Percentiles rank a stretch among this genome's conserved stretches.
Conservation (phyloP, 2,113 vertebrate species). For the Mus pahari region DNA sequence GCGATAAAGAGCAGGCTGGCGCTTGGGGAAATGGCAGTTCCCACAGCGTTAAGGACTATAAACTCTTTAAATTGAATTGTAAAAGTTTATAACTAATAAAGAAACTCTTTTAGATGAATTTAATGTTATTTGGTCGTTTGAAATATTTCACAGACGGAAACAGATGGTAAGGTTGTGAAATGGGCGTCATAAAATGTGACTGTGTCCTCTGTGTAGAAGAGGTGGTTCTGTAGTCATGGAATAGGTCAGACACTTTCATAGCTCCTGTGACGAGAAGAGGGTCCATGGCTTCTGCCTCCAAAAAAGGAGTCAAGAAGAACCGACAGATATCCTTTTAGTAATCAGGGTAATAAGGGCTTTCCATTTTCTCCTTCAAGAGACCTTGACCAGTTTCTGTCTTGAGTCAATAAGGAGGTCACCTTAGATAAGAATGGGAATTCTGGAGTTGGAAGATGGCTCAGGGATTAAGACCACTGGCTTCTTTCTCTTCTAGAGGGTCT, state of each 20-base stretch:
- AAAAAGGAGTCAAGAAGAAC: background rate
- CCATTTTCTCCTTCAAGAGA: conserved; percentile 2
- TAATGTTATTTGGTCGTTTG: conserved; percentile 59
- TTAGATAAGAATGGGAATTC: background rate
- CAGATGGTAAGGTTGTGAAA: conserved; percentile 69
- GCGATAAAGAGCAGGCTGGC: conserved; percentile 55
- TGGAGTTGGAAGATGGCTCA: background rate
- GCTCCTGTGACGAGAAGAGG: background rate
- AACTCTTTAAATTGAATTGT: conserved; percentile 75
- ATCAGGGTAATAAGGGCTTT: background rate
- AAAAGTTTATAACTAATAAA: conserved; percentile 82
- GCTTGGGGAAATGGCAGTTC: conserved; percentile 57
- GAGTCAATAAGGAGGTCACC: background rate
- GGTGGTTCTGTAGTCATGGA: fast-evolving
- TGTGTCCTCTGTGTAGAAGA: background rate
- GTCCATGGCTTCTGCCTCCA: background rate
- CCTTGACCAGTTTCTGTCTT: conserved; percentile 21
- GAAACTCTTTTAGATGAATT: conserved; percentile 75
- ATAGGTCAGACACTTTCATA: background rate
- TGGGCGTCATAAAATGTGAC: conserved; percentile 39
- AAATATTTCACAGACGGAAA: conserved; percentile 70
- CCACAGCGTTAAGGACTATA: conserved; percentile 49
- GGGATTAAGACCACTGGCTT: background rate
- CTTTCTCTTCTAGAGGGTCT: background rate
- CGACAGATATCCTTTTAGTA: background rate